Evolutionary conservation across 2,113 vertebrate genomes (phyloP), one percentile per base, ranked within the genome.

Genomic region (Cercocebus atys): DNA sequence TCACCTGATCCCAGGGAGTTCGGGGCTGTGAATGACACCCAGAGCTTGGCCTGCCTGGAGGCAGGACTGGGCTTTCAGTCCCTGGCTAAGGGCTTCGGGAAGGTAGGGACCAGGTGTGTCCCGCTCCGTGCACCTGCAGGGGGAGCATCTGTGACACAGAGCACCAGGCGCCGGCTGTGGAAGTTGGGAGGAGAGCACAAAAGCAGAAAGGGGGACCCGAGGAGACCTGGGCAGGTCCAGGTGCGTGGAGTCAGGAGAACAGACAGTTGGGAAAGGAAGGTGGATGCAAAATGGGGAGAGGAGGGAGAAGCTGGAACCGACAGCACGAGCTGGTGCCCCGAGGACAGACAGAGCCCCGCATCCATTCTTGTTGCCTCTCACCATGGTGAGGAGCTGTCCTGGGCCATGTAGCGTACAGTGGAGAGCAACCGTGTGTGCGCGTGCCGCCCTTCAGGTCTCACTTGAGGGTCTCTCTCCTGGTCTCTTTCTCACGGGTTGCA

Each of bases 1-100:
- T 7, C 0, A 32, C 55, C 17, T 0, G 11, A 35, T 43, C 43
- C 57, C 0, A 1, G 0, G 64, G 68, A 35, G 3, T 38, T 47
- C 73, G 35, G 85, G 86, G 25, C 11, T 47, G 73, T n/a, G 83
- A 82, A 3, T 22, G 43, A 25, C 68, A 5, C 76, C 18, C 13
- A 8, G 14, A 23, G 13, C 40, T 35, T 25, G 11, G 52, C 23
- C 61, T 47, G 40, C 59, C 47, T 4, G 1, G 38, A 72, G 52
- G 38, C 25, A 3, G 30, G 57, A 40, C 61, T 38, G 52, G 59
- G 22, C 43, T 45, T 23, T 22, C 6, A 2, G 35, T 20, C 47
- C 1, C 0, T 12, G 52, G 35, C 30, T 27, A 5, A 2, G 25
- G 38, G 64, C 68, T 40, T 14, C 4, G 0, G n/a, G 27, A 25